phyloP scores from a whole-genome alignment of 2,797 vertebrate genomes.

The Phrynocephalus vlangalii region DNA sequence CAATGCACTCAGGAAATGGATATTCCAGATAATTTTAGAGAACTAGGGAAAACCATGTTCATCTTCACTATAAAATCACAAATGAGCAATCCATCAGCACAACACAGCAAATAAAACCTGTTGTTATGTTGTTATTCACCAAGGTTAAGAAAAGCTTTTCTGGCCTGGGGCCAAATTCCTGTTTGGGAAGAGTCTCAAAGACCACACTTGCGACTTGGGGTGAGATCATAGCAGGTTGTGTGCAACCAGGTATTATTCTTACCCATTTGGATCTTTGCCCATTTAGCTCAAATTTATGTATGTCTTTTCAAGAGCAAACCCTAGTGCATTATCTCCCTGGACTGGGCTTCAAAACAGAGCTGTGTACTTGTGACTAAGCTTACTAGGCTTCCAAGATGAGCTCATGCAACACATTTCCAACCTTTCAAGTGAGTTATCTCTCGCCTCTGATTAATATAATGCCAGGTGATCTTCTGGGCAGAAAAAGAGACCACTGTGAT shows the following conservation, averaged over 20 bases:
- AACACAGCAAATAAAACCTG: slow-evolving; percentile 41
- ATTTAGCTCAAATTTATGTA: background rate
- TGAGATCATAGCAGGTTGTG: background rate
- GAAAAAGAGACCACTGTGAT: background rate
- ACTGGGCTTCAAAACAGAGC: background rate
- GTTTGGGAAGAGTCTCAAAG: background rate
- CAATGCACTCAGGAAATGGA: background rate
- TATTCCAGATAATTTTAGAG: background rate
- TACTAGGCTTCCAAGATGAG: background rate
- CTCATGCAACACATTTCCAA: too few relatives aligned
- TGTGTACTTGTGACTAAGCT: background rate
- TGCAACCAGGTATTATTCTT: background rate
- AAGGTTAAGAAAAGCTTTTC: background rate
- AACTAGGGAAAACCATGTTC: slow-evolving; percentile 32
- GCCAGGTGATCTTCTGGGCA: background rate
- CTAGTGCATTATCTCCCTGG: background rate
- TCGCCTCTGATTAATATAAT: background rate
- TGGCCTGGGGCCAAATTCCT: background rate
- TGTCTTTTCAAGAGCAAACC: background rate
- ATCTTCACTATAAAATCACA: slow-evolving; percentile 65
- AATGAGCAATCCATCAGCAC: slow-evolving; percentile 66
- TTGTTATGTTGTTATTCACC: slow-evolving; percentile 2
- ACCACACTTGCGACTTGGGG: background rate
- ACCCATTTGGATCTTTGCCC: background rate
- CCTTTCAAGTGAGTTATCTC: background rate